phyloP scores from a whole-genome alignment of 2,113 vertebrate species.

The Lepisosteus osseus region DNA sequence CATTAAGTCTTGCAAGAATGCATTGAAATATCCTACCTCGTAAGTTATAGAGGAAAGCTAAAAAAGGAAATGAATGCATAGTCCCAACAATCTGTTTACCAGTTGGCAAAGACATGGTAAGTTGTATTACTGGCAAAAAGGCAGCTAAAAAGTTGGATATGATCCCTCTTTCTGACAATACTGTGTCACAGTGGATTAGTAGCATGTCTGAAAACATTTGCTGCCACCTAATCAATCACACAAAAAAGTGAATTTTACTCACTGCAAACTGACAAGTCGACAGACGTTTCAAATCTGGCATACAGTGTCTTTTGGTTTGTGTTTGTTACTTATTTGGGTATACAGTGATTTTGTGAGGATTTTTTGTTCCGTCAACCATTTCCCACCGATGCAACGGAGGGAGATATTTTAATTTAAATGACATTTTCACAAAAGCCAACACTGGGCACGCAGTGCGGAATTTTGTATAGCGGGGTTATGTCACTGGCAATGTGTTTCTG shows the following conservation, averaged over 20 bases:
- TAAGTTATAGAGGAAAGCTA: constrained; percentile 38
- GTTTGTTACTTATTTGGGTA: constrained; percentile 44
- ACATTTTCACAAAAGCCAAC: constrained; percentile 33
- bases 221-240: constrained; percentile 42
- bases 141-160: constrained; percentile 44
- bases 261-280: constrained; percentile 44
- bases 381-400: constrained; percentile 39
- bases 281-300: constrained; percentile 48
- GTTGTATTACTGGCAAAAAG: constrained; percentile 48
- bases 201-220: constrained; percentile 47
- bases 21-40: constrained; percentile 31
- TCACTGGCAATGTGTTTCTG: constrained; percentile 24
- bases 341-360: constrained; percentile 37
- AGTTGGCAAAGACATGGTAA: constrained; percentile 50
- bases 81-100: constrained; percentile 42
- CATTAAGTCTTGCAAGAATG: constrained; percentile 24
- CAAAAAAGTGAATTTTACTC: constrained; percentile 47
- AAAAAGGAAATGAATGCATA: constrained; percentile 48
- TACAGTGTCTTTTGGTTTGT: constrained; percentile 39
- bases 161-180: constrained; percentile 40
- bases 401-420: constrained; percentile 8
- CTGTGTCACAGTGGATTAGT: constrained; percentile 44
- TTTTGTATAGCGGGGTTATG: too few species aligned
- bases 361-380: constrained; percentile 46
- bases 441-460: constrained; percentile 45